These are phyloP conservation scores for Rhorus exstirpatorius DNA, from an alignment of 2,888 invertebrate genomes.

Conservation along the genomic window DNA sequence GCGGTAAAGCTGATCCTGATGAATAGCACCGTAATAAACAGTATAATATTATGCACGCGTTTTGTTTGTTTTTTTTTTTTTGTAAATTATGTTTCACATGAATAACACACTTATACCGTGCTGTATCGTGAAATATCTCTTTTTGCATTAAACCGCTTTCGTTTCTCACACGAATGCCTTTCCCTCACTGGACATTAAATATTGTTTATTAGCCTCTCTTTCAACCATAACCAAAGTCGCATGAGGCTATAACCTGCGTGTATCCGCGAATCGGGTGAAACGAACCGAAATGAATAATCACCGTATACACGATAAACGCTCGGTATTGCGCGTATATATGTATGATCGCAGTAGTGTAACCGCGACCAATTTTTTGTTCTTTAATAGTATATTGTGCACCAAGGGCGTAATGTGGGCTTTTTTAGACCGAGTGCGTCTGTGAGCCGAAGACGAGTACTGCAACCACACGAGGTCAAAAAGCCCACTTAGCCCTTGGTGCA, in stretches of 20 bases:
- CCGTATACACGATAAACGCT: slow-evolving; percentile 32
- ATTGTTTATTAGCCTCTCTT: slow-evolving; percentile 51
- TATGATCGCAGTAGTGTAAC: neutral
- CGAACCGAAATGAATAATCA: slow-evolving; percentile 54
- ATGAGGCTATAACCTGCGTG: slow-evolving; percentile 28
- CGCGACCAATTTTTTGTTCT: neutral
- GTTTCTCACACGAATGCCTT: slow-evolving; percentile 62
- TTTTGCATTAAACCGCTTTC: slow-evolving; percentile 53
- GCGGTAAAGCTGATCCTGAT: neutral
- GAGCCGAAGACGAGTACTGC: too few relatives aligned
- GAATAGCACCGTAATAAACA: neutral
- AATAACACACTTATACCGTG: slow-evolving; percentile 20
- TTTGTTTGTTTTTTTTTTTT: neutral
- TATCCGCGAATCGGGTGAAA: slow-evolving; percentile 45
- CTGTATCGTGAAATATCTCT: slow-evolving; percentile 33
- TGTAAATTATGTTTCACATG: too few relatives aligned
- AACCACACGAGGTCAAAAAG: too few relatives aligned
- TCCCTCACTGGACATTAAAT: slow-evolving; percentile 48
- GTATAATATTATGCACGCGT: slow-evolving; percentile 15
- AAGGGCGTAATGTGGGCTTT: too few relatives aligned
- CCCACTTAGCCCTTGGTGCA: too few relatives aligned
- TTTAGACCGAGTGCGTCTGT: too few relatives aligned
- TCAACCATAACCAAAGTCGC: slow-evolving; percentile 30
- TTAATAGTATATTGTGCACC: too few relatives aligned
- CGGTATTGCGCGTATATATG: slow-evolving; percentile 6